Conservation (phyloP, 2,888 invertebrate species). For the Eubasilissa splendida region DNA sequence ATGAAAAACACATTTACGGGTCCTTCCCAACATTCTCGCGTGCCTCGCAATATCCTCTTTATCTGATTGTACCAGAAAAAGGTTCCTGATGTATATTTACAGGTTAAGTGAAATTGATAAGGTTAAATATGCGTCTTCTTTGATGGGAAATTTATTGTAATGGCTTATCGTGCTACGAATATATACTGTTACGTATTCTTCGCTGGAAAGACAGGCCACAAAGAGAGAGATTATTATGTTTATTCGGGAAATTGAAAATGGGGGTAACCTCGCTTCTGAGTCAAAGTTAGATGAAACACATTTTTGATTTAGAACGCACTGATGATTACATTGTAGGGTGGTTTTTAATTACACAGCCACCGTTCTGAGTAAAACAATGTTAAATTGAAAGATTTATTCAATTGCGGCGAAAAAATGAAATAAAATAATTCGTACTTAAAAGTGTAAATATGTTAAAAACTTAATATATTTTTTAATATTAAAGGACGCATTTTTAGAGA, state of each 20-base stretch:
- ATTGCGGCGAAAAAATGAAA: too few species aligned
- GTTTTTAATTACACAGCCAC: too few species aligned
- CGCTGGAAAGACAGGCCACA: not conserved
- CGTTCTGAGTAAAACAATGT: too few species aligned
- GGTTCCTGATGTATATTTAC: conserved; percentile 32
- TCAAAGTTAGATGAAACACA: too few species aligned
- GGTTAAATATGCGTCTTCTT: conserved; percentile 42
- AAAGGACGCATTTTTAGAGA: too few species aligned
- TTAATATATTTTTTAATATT: too few species aligned
- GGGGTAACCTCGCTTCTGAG: too few species aligned
- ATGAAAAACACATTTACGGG: conserved; percentile 7
- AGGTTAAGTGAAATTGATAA: conserved; percentile 44
- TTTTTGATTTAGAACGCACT: too few species aligned
- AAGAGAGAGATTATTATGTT: not conserved
- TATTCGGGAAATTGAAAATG: not conserved
- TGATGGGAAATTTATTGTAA: conserved; percentile 46
- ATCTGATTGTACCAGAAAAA: conserved; percentile 41
- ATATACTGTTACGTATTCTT: conserved; percentile 31
- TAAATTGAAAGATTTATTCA: too few species aligned
- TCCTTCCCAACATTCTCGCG: conserved; percentile 16
- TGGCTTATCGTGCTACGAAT: conserved; percentile 27
- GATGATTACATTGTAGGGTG: too few species aligned
- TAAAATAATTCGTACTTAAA: too few species aligned
- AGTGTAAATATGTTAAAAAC: too few species aligned
- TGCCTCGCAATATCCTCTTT: conserved; percentile 26